A percentile compares a stretch with the other conserved stretches of the same genome.
phyloP scores from a whole-genome alignment of 1,140 invertebrate genomes.

The Aleiodes sp. region DNA sequence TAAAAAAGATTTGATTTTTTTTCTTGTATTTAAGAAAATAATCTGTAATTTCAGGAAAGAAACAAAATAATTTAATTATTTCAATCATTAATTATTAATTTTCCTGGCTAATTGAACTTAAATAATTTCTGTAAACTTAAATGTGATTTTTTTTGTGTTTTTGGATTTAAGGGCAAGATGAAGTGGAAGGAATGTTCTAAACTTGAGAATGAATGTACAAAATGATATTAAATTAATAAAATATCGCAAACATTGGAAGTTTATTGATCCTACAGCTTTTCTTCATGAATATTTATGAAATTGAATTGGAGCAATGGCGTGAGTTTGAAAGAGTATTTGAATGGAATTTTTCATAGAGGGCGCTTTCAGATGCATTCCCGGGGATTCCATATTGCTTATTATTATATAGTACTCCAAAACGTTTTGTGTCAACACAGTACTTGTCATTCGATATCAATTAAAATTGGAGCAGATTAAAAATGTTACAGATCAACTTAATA shows the following conservation, averaged over 20 bases:
- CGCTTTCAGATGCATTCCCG: neutral
- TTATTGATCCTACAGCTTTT: neutral
- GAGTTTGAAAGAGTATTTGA: neutral
- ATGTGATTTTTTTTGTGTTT: neutral
- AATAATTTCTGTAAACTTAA: too few species aligned
- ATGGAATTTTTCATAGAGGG: neutral
- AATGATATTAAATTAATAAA: conserved; percentile 15
- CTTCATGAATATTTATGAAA: too few species aligned
- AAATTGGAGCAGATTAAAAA: neutral
- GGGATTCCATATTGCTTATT: neutral
- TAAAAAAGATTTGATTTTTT: too few species aligned
- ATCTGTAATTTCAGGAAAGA: too few species aligned
- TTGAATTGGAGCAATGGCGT: too few species aligned
- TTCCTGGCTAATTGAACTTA: too few species aligned
- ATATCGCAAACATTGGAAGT: neutral
- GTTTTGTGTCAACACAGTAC: neutral
- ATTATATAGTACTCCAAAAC: conserved; percentile 20
- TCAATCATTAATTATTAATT: too few species aligned
- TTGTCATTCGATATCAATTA: neutral
- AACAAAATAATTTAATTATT: too few species aligned
- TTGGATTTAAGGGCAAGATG: neutral
- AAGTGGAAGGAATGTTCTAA: neutral
- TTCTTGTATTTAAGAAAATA: too few species aligned
- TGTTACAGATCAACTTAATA: conserved; percentile 20
- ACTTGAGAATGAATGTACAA: neutral